Base-by-base conservation (phyloP, 2,797 vertebrate genomes). In the Zalophus californianus region DNA sequence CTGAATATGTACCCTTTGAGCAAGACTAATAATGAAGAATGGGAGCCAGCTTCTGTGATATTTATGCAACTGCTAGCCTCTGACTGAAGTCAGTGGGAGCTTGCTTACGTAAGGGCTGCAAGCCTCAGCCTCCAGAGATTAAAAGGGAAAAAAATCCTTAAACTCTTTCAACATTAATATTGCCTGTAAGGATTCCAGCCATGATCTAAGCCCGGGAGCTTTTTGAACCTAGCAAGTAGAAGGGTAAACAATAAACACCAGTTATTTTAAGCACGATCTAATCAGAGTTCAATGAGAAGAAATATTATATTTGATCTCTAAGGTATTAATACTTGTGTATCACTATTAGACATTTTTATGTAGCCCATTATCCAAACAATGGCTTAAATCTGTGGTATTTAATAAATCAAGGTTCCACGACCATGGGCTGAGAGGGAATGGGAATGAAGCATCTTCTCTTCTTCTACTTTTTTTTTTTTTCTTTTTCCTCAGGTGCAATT, bases 401-500 rank as follows among this genome's bases (percentile, higher is more conserved):
- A 98, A 97, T 98, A 98, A 98, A 98, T 96, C 91, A 73, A 64
- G 72, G 66, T 97, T 95, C 62, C 70, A n/a, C 8, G 89, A 96
- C 10, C 83, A 2, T 72, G 80, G 94, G 96, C 95, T 95, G 92
- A n/a, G 95, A 86, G 79, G 54, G 97, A 97, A 89, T 66, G 88
- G 85, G 62, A 85, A 95, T 25, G 95, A 96, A 95, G 91, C 5
- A 44, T 91, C 88, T 83, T 75, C n/a, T 78, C 41, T 92, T 66
- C 64, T 54, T 66, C 64, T 54, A 78, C 4, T 52, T 12, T 32
- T 18, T 60, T 25, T 32, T 8, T 56, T 58, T 44, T 68, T 89
- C 90, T 95, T 96, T 91, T 96, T 97, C 97, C 98, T 89, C 98
- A 99, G 99, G 98, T 98, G 98, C 98, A 98, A 97, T 98, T 98